phyloP scores from a whole-genome alignment of 2,888 invertebrate genomes.

The Drosophila tanythrix region DNA sequence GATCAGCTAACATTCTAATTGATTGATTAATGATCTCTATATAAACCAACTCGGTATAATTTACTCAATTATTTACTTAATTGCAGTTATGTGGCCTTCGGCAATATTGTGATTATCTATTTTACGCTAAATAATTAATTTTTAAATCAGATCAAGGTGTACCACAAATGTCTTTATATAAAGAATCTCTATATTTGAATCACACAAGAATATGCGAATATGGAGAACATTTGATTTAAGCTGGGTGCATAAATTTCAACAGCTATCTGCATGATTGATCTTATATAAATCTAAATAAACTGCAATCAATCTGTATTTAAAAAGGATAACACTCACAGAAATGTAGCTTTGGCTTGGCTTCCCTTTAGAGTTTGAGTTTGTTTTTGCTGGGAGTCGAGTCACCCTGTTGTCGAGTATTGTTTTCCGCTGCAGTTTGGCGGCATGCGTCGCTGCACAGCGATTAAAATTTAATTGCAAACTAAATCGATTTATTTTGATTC shows the following conservation, averaged over 20 bases:
- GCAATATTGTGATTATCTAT: no score
- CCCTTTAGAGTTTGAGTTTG: not conserved
- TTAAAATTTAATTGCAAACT: constrained; percentile 67
- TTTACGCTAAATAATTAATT: no score
- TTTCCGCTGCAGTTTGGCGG: constrained; percentile 49
- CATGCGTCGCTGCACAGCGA: constrained; percentile 35
- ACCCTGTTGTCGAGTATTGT: constrained; percentile 39
- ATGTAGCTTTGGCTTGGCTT: not conserved
- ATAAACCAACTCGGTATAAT: no score
- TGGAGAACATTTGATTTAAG: not conserved
- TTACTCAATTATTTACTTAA: no score
- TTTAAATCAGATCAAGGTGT: not conserved
- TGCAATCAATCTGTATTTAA: not conserved
- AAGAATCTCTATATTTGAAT: not conserved
- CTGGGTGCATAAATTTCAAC: not conserved
- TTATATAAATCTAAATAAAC: not conserved
- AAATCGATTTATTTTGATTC: constrained; percentile 50
- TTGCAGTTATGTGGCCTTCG: no score
- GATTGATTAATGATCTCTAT: no score
- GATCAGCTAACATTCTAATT: no score
- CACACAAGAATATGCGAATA: not conserved
- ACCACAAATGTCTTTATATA: no score
- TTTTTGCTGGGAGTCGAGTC: constrained; percentile 6
- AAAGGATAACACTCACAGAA: not conserved
- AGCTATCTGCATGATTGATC: not conserved